Conservation (phyloP, 2,888 invertebrate species). For the Tricholauxania praeusta region DNA sequence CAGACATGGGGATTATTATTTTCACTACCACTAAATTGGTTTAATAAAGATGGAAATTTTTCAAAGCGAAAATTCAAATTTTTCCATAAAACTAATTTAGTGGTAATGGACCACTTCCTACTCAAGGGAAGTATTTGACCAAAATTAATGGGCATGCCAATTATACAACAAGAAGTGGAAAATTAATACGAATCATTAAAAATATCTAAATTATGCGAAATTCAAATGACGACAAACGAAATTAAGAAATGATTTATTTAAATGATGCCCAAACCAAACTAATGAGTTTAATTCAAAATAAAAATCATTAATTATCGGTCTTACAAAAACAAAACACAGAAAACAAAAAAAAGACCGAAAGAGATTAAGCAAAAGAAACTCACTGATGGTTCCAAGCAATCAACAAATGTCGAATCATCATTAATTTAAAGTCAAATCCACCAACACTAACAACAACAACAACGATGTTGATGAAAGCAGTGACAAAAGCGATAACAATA, state of each 20-base stretch:
- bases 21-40: too few relatives aligned
- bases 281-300: constrained; percentile 35
- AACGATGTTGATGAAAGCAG: not conserved
- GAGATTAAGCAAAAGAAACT: constrained; percentile 6
- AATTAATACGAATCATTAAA: too few relatives aligned
- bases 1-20: too few relatives aligned
- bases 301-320: constrained; percentile 40
- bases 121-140: too few relatives aligned
- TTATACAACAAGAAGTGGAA: too few relatives aligned
- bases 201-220: constrained; percentile 20
- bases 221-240: constrained; percentile 20
- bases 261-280: constrained; percentile 41
- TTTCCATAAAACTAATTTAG: too few relatives aligned
- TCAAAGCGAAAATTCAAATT: too few relatives aligned
- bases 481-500: constrained; percentile 3
- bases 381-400: not conserved
- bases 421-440: constrained; percentile 1
- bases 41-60: too few relatives aligned
- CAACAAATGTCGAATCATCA: constrained; percentile 2
- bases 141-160: too few relatives aligned
- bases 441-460: constrained; percentile 16
- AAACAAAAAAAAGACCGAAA: constrained; percentile 15
- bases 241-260: constrained; percentile 40
- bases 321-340: constrained; percentile 9
- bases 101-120: too few relatives aligned